phyloP scores from a whole-genome alignment of 2,113 vertebrate genomes.

The Melanostigma gelatinosum region DNA sequence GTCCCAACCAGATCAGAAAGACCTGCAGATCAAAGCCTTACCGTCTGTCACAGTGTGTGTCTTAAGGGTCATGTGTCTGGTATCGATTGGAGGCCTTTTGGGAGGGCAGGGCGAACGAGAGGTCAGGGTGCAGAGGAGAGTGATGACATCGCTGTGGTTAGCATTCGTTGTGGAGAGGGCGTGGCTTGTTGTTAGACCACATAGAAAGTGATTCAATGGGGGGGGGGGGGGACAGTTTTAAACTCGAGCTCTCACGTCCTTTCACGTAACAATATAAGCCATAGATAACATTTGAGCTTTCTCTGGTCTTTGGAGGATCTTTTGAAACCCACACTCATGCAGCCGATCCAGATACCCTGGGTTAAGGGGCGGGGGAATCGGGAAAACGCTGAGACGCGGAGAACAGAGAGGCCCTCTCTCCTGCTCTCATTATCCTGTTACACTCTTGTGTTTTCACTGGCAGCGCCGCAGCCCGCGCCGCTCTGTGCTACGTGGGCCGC shows the following conservation, averaged over 20 bases:
- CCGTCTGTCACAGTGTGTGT: constrained; percentile 50
- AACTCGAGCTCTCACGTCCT: not conserved
- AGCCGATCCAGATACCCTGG: constrained; percentile 14
- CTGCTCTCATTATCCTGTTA: constrained; percentile 73
- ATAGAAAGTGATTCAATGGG: constrained; percentile 12
- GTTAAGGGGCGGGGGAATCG: constrained; percentile 28
- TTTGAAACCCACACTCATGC: constrained; percentile 4
- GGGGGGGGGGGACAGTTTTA: not conserved
- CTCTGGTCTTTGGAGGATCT: not conserved
- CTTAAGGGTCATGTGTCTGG: constrained; percentile 40
- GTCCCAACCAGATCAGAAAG: constrained; percentile 51
- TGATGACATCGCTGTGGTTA: constrained; percentile 44
- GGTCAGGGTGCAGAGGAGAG: constrained; percentile 44
- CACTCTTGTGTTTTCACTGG: constrained; percentile 73
- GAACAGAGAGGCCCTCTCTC: constrained; percentile 69
- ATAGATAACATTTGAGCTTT: constrained; percentile 11
- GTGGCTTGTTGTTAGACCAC: not conserved
- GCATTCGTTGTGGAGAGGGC: not conserved
- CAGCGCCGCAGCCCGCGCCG: constrained; percentile 36
- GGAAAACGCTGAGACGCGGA: constrained; percentile 65
- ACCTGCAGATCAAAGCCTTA: constrained; percentile 48
- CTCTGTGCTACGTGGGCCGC: constrained; percentile 53
- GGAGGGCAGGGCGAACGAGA: constrained; percentile 29
- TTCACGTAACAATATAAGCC: not conserved
- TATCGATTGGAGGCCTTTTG: constrained; percentile 43